Conservation (phyloP, 2,888 invertebrate genomes). For the Embidobia sp. region DNA sequence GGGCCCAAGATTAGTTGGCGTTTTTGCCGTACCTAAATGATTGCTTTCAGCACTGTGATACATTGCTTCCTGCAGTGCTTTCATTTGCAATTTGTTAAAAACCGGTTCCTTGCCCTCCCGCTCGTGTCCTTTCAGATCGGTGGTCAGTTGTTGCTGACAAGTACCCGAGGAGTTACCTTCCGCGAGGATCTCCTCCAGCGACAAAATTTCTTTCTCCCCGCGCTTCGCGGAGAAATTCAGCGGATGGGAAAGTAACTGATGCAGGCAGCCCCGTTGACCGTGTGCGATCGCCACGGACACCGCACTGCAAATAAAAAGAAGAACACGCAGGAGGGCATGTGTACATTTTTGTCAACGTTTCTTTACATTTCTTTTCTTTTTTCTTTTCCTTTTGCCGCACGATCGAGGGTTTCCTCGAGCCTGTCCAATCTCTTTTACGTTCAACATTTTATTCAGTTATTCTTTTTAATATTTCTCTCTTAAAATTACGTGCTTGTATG, state of each 20-base stretch:
- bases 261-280: slow-evolving; percentile 90
- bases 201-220: slow-evolving; percentile 88
- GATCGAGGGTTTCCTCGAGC: too few species aligned
- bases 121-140: slow-evolving; percentile 78
- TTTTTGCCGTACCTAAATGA: slow-evolving; percentile 85
- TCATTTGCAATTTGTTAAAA: slow-evolving; percentile 90
- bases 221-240: slow-evolving; percentile 83
- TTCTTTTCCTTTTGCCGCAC: too few species aligned
- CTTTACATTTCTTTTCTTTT: too few species aligned
- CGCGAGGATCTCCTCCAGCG: slow-evolving; percentile 94
- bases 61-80: slow-evolving; percentile 95
- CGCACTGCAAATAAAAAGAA: slow-evolving; percentile 83
- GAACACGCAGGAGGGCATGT: neutral
- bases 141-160: slow-evolving; percentile 76
- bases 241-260: slow-evolving; percentile 89
- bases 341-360: too few species aligned
- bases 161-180: slow-evolving; percentile 85
- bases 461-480: too few species aligned
- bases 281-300: slow-evolving; percentile 95
- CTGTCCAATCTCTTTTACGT: too few species aligned
- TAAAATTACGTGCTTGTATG: too few species aligned
- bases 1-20: slow-evolving; percentile 33
- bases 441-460: too few species aligned
- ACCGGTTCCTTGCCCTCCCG: slow-evolving; percentile 78
- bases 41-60: slow-evolving; percentile 96